Evolutionary conservation across 2,888 invertebrate species (phyloP).

Genomic region (Thereva nobilitata): DNA sequence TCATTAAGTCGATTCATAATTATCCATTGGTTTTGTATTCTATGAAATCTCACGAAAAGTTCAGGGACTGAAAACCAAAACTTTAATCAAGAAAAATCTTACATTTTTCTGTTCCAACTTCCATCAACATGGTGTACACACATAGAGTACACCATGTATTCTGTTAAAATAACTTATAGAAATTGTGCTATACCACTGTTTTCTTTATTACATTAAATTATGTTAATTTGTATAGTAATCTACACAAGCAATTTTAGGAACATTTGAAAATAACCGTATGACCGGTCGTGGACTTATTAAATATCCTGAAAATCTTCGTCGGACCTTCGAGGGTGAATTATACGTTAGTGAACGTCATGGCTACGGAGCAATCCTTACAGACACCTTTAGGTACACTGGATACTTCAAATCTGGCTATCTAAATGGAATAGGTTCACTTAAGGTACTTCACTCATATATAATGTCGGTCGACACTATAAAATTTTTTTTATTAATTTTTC

Average conservation of each 20-base stretch:
- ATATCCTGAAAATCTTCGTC: slow-evolving; percentile 10
- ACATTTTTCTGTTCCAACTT: too few species aligned
- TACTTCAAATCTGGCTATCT: slow-evolving; percentile 21
- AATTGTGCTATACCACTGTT: not conserved
- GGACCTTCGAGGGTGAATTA: slow-evolving; percentile 14
- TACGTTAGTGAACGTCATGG: slow-evolving; percentile 33
- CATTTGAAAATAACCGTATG: slow-evolving; percentile 22
- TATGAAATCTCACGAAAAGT: too few species aligned
- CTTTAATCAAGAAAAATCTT: too few species aligned
- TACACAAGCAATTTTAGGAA: slow-evolving; percentile 12
- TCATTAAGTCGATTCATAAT: too few species aligned
- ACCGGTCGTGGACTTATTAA: slow-evolving; percentile 23
- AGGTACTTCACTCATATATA: not conserved
- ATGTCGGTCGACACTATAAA: too few species aligned
- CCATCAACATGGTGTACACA: too few species aligned
- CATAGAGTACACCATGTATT: too few species aligned
- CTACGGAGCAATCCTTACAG: slow-evolving; percentile 6
- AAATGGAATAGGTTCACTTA: slow-evolving; percentile 26
- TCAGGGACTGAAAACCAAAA: too few species aligned
- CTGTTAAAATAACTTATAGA: too few species aligned
- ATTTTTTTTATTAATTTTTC: too few species aligned
- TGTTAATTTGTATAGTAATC: not conserved
- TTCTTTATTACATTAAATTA: not conserved
- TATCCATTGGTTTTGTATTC: too few species aligned
- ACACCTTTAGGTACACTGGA: slow-evolving; percentile 27